These are phyloP conservation scores for Anisognathus igniventris DNA, from an alignment of 2,797 vertebrate genomes.

Conservation along the genomic window DNA sequence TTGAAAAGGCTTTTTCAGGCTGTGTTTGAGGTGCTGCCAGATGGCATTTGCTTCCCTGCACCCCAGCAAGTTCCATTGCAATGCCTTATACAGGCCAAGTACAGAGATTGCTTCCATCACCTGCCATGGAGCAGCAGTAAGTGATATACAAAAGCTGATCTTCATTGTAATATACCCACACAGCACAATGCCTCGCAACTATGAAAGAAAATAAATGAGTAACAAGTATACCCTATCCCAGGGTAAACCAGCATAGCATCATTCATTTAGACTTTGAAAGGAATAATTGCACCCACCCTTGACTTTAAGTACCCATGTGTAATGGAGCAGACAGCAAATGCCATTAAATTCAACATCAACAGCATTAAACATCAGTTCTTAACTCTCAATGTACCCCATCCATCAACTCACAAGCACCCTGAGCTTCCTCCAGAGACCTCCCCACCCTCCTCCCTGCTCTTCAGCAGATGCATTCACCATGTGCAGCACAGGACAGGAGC, in stretches of 20 bases:
- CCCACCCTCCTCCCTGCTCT: background rate
- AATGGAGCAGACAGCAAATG: slow-evolving; percentile 34
- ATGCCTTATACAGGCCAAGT: background rate
- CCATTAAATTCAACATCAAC: slow-evolving; percentile 40
- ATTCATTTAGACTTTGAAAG: slow-evolving; percentile 48
- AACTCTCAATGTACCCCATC: slow-evolving; percentile 16
- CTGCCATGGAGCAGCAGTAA: background rate
- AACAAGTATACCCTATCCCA: background rate
- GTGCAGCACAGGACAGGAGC: background rate
- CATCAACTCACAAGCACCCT: slow-evolving; percentile 30
- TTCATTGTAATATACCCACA: background rate
- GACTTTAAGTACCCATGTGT: background rate
- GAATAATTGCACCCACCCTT: slow-evolving; percentile 48
- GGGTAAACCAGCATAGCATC: slow-evolving; percentile 11
- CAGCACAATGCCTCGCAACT: background rate
- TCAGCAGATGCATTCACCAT: background rate
- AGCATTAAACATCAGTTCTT: slow-evolving; percentile 55
- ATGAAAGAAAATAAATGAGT: slow-evolving; percentile 29
- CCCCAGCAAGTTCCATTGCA: background rate
- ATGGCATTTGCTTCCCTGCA: background rate
- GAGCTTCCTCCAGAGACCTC: background rate
- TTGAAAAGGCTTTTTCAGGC: background rate
- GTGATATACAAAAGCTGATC: background rate
- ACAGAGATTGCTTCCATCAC: background rate
- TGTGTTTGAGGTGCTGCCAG: background rate